A percentile compares a stretch with the other conserved stretches of the same genome.
Conservation (phyloP, 2,888 invertebrate genomes). For the Chirona hameri region DNA sequence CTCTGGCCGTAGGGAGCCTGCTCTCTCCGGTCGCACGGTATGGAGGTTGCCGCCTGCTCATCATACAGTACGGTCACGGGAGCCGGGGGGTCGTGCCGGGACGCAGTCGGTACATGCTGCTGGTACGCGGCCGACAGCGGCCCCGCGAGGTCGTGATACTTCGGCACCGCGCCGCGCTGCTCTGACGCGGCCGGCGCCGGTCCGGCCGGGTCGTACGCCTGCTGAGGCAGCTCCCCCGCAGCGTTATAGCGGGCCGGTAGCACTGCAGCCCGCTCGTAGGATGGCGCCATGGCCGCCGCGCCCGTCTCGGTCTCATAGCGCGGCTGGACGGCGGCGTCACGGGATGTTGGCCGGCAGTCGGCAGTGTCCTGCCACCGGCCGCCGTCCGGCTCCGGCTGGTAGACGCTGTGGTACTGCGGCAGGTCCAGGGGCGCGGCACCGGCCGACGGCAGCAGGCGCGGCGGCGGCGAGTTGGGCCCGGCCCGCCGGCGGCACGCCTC, state of each 20-base stretch:
- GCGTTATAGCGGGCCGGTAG: too few relatives aligned
- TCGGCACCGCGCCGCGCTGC: not conserved
- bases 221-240: too few relatives aligned
- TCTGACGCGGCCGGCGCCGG: conserved; percentile 41
- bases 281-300: too few relatives aligned
- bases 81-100: too few relatives aligned
- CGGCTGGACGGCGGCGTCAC: conserved; percentile 35
- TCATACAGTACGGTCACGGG: too few relatives aligned
- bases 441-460: not conserved
- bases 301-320: too few relatives aligned
- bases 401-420: not conserved
- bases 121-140: not conserved
- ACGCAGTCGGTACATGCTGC: not conserved
- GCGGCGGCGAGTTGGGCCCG: not conserved
- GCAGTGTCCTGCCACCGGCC: not conserved
- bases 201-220: too few relatives aligned
- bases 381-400: not conserved
- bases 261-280: too few relatives aligned
- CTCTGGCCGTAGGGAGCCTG: not conserved
- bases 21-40: not conserved
- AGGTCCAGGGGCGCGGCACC: not conserved
- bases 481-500: not conserved
- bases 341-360: not conserved
- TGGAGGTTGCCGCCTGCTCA: not conserved
- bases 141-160: not conserved